Evolutionary conservation across 2,797 vertebrate species (phyloP).

Genomic region (Graptemys geographica): DNA sequence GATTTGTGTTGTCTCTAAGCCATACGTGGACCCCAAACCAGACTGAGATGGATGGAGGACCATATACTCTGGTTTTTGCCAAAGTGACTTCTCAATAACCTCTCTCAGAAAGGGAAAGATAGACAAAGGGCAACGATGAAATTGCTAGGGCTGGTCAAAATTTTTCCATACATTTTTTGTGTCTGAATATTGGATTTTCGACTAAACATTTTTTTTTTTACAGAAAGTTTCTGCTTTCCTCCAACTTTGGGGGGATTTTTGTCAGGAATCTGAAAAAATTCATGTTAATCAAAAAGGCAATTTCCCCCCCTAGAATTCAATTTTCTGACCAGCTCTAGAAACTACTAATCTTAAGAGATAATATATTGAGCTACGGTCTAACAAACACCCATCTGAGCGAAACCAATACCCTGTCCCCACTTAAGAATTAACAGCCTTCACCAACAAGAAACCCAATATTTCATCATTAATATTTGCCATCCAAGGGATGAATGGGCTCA

Average conservation of each 20-base stretch:
- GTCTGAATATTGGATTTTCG: neutral
- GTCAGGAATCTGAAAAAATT: neutral
- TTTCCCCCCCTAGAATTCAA: conserved; percentile 17
- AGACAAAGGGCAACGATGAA: neutral
- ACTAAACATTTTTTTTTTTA: neutral
- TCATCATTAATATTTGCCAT: neutral
- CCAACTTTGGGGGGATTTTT: neutral
- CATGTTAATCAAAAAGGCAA: conserved; percentile 26
- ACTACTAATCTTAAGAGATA: conserved; percentile 18
- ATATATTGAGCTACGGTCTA: neutral
- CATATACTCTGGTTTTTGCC: neutral
- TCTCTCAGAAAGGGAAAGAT: neutral
- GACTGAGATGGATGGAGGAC: neutral
- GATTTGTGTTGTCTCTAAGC: neutral
- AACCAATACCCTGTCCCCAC: neutral
- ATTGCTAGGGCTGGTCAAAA: neutral
- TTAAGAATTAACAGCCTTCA: neutral
- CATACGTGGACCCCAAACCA: rapidly evolving
- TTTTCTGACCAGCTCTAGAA: conserved; percentile 30
- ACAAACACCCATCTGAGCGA: neutral
- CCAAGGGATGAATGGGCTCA: neutral
- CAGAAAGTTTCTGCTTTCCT: neutral
- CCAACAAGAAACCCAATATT: neutral
- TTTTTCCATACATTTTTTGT: neutral
- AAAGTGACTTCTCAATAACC: neutral